These are phyloP conservation scores for Lypha dubia DNA, from an alignment of 2,888 invertebrate genomes.

Conservation along the genomic window DNA sequence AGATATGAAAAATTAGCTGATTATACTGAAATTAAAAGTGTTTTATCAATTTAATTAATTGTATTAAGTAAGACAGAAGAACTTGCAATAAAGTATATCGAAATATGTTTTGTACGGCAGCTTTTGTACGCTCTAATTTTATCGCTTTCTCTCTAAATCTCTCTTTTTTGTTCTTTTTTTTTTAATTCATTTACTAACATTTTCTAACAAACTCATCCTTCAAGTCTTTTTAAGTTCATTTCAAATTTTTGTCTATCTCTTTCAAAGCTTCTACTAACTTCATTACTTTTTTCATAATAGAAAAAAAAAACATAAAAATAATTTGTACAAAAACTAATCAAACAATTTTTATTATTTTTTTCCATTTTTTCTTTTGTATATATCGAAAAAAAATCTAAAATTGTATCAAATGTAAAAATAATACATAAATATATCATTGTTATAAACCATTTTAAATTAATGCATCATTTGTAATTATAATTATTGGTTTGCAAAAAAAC, in stretches of 20 bases:
- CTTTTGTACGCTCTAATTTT: background rate
- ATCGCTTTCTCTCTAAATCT: conserved; percentile 2
- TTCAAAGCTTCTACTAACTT: conserved; percentile 61
- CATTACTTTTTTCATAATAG: conserved; percentile 41
- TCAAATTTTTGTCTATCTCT: conserved; percentile 18
- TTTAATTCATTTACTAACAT: conserved; percentile 23
- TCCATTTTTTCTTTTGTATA: conserved; percentile 68
- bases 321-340: conserved; percentile 64
- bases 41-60: no score
- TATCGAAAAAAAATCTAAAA: conserved; percentile 66
- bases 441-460: conserved; percentile 68
- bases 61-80: background rate
- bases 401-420: conserved; percentile 55
- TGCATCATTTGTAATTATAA: conserved; percentile 53
- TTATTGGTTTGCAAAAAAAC: conserved; percentile 34
- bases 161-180: conserved; percentile 30
- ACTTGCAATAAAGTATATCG: background rate
- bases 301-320: conserved; percentile 32
- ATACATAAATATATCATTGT: conserved; percentile 70
- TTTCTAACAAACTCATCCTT: conserved; percentile 30
- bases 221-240: conserved; percentile 26
- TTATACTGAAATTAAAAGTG: no score
- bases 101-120: conserved; percentile 12
- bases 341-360: conserved; percentile 64
- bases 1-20: no score